These are phyloP conservation scores for Parazoanthus swiftii DNA, from an alignment of 92 coral and sea anemone genomes.

Conservation along the genomic window DNA sequence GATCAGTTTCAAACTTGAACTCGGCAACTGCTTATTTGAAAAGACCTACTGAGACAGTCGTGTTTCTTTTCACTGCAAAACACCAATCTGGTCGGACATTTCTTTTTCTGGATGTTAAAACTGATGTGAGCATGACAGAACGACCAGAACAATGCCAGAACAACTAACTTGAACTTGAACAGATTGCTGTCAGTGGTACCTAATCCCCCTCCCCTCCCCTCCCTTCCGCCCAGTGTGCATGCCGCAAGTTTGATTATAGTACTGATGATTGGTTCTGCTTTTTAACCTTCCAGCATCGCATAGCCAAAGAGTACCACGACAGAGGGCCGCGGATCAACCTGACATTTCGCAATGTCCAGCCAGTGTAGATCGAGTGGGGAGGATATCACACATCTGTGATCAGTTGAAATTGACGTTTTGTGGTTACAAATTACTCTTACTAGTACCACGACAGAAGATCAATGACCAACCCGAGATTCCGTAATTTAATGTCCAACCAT, in stretches of 20 bases:
- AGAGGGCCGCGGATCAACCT: constrained; percentile 73
- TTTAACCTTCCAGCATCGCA: constrained; percentile 64
- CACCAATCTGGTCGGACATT: not conserved
- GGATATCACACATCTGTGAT: not conserved
- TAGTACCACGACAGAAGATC: constrained; percentile 71
- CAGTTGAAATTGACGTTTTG: not conserved
- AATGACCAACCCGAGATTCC: constrained; percentile 71
- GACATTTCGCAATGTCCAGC: constrained; percentile 69
- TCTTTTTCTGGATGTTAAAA: not conserved
- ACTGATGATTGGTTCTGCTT: not conserved
- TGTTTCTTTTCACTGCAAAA: too few species aligned
- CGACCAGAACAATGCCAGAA: too few species aligned
- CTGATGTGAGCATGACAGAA: not conserved
- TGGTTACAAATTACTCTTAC: not conserved
- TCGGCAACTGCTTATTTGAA: too few species aligned
- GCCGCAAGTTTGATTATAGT: not conserved
- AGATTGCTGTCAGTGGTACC: not conserved
- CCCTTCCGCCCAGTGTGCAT: not conserved
- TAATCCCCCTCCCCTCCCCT: not conserved
- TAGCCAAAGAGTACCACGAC: constrained; percentile 84
- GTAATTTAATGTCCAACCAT: constrained; percentile 44
- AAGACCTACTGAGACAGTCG: too few species aligned
- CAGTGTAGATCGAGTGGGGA: constrained; percentile 43
- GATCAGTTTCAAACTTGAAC: too few species aligned
- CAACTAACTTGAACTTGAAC: not conserved